These are phyloP conservation scores for Acinonyx jubatus DNA, from an alignment of 2,113 vertebrate genomes.

Conservation along the genomic window DNA sequence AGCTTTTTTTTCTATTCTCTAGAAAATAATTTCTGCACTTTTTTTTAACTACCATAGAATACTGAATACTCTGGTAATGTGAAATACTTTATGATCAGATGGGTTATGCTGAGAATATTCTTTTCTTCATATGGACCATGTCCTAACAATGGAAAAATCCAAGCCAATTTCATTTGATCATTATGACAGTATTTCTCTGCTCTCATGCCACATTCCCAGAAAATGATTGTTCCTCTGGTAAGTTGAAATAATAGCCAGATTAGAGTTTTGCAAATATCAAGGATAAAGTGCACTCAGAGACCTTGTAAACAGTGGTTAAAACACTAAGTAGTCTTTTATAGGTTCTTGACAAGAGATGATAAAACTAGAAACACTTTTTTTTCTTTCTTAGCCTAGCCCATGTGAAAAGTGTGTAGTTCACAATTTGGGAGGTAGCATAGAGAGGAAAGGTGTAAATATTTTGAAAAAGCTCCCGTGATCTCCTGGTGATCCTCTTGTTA, in stretches of 20 bases:
- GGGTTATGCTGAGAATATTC: neutral
- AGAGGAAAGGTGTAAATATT: neutral
- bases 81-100: neutral
- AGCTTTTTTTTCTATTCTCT: neutral
- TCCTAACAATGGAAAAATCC: neutral
- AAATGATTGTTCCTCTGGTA: neutral
- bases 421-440: neutral
- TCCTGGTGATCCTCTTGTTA: neutral
- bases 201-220: neutral
- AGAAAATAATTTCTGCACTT: neutral
- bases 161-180: slow-evolving; percentile 7
- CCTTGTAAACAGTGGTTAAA: neutral
- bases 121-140: neutral
- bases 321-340: neutral
- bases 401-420: neutral
- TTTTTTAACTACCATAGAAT: neutral
- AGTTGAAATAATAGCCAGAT: neutral
- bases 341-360: neutral
- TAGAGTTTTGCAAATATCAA: neutral
- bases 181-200: neutral
- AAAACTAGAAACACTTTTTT: neutral
- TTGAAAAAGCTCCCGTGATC: neutral
- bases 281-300: neutral
- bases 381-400: neutral
- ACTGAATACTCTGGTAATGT: neutral